Base-by-base conservation (phyloP, 2,797 vertebrate species). In the Mycteria americana region DNA sequence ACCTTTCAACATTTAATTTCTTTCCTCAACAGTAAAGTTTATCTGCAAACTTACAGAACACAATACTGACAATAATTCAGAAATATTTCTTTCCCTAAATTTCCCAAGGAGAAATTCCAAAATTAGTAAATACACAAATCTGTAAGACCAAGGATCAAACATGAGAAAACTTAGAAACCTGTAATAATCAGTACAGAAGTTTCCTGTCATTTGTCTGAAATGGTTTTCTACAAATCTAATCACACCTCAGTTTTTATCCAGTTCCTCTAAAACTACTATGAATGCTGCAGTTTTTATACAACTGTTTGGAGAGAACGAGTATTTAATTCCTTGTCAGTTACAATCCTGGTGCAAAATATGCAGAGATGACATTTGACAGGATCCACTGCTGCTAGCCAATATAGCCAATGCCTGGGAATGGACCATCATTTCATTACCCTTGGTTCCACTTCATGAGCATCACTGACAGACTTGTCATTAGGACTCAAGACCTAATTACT, bases 161-260 rank as follows among this genome's bases (percentile, higher is more conserved):
- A 28, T 1, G 1, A 85, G 39, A 46, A 87, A 67, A 51, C 10
- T 74, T 25, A 67, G 25, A 33, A 60, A 5, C 7, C 22, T 73
- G 24, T n/a, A 70, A 57, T 0, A 76, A 18, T 9, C 0, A 0
- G 4, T 41, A 72, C 9, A 46, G 28, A 75, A 82, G 25, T 51
- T 74, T 57, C n/a, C 53, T 35, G 28, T 37, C 13, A 46, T n/a
- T 69, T 23, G 7, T 16, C 48, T 53, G 23, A 69, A 91, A 73
- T 4, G 5, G 2, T 51, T 63, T 81, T 53, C 81, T 74, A n/a
- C 30, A 85, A 89, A 93, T 30, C 43, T 62, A 43, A 75, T 45
- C 43, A 63, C 0, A 1, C 13, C 37, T 43, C 56, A 68, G 37
- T 18, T 89, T 60, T 70, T 37, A 45, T 10, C 18, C 35, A 80